Percentiles rank a stretch among this genome's conserved stretches.
phyloP scores from a whole-genome alignment of 1,140 invertebrate species.

The Bombus pascuorum region DNA sequence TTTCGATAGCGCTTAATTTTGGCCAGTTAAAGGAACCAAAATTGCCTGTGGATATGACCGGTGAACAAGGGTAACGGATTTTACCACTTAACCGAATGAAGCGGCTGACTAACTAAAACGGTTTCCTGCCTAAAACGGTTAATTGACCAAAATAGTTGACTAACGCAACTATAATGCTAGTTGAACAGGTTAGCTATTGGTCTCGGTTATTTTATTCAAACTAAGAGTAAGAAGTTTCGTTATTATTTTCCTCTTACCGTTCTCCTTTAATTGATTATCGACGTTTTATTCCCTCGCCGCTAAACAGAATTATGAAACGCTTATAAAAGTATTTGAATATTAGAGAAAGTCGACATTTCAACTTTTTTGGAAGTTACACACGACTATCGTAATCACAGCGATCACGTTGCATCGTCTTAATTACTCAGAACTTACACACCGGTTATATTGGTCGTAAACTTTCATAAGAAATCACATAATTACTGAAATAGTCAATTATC shows the following conservation, averaged over 20 bases:
- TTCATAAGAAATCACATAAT: too few relatives aligned
- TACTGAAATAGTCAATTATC: too few relatives aligned
- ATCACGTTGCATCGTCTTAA: too few relatives aligned
- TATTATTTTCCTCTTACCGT: background rate
- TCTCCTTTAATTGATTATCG: background rate
- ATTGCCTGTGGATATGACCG: background rate
- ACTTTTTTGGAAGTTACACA: background rate
- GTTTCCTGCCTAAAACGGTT: conserved; percentile 32
- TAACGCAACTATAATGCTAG: background rate
- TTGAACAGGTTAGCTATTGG: conserved; percentile 5
- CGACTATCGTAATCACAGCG: background rate
- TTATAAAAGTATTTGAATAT: background rate
- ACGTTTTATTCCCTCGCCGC: background rate
- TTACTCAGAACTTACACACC: too few relatives aligned
- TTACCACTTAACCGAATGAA: conserved; percentile 29
- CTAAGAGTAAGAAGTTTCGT: background rate
- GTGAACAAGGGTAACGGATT: conserved; percentile 28
- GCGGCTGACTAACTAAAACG: conserved; percentile 29
- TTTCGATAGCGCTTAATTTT: background rate
- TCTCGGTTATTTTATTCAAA: background rate
- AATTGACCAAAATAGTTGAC: conserved; percentile 35
- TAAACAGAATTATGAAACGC: background rate
- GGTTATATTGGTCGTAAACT: too few relatives aligned
- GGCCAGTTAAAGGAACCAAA: background rate
- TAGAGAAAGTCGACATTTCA: background rate